Evolutionary conservation across 2,888 invertebrate species (phyloP), one percentile per base, ranked within the genome.

Genomic region (Leptinotarsa tumamoca): DNA sequence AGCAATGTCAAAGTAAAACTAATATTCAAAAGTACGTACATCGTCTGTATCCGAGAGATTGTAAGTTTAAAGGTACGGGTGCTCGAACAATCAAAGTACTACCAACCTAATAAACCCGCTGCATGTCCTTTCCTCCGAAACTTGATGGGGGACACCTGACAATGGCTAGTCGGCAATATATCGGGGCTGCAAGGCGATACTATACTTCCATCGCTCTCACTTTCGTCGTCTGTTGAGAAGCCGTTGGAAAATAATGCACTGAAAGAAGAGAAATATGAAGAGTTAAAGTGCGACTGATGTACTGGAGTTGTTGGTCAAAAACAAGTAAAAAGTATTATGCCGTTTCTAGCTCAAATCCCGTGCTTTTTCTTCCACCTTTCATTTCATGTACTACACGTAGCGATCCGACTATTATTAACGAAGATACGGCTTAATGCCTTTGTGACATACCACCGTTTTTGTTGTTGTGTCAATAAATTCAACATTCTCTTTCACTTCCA

Each of bases 211-310:
- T 91, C 90, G 74, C 89, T 88, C 82, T 91, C 91, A 80, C 88
- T 89, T 71, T 89, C 89, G 43, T 89, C 89, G 76, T 89, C 89
- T 21, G 86, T 86, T 4, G 87, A 86, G 73, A 87, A 86, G 73
- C 83, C 90, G 85, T 78, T 90, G 85, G 93, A 92, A 88, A 93
- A 94, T 73, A 94, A 89, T 0, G 94, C 94, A 85, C 94, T 94
- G 88, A 10, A 89, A 89, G 50, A 68, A n/a, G 7, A 17, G 14
- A 52, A 52, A 52, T 17, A 52, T 4, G 0, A 52, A 52, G 2
- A 43, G 0, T 43, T 43, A 3, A 43, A 43, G 43, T 43, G 43
- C 43, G 43, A 43, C 10, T 43, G 43, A 43, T 2, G 10, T 10
- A 43, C 43, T 43, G 43, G 43, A 43, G 43, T 43, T 43, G 43